A percentile compares a stretch with the other conserved stretches of the same genome.
phyloP scores from a whole-genome alignment of 2,797 vertebrate genomes.

The Paedocypris micromegethes region DNA sequence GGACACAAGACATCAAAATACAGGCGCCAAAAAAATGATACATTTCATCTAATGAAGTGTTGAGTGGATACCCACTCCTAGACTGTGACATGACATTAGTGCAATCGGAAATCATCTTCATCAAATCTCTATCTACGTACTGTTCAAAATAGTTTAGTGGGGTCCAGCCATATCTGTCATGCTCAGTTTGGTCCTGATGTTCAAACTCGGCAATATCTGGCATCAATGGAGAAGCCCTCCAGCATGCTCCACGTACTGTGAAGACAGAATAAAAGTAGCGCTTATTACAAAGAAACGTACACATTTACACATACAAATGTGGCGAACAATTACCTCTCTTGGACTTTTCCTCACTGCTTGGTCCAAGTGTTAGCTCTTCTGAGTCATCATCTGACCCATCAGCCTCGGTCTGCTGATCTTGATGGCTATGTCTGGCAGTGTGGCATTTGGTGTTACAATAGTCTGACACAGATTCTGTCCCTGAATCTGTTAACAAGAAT shows the following conservation, averaged over 20 bases:
- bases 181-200: conserved; percentile 26
- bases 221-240: conserved; percentile 17
- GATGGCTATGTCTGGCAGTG: conserved; percentile 12
- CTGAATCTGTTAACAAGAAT: conserved; percentile 8
- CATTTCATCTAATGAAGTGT: conserved; percentile 32
- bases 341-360: conserved; percentile 10
- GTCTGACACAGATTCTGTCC: background rate
- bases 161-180: conserved; percentile 21
- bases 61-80: conserved; percentile 25
- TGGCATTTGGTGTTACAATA: background rate
- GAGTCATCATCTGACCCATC: conserved; percentile 17
- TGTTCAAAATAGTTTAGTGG: conserved; percentile 38
- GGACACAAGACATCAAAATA: conserved; percentile 45
- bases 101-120: conserved; percentile 31
- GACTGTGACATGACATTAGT: conserved; percentile 34
- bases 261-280: conserved; percentile 9
- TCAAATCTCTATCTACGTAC: conserved; percentile 42
- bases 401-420: conserved; percentile 13
- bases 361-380: conserved; percentile 36
- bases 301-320: conserved; percentile 9
- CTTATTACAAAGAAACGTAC: background rate
- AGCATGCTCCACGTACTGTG: conserved; percentile 11
- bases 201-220: conserved; percentile 25
- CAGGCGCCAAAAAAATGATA: conserved; percentile 40
- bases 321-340: conserved; percentile 10